Base-by-base conservation (phyloP, 1,140 invertebrate species). In the Lepidurus arcticus region DNA sequence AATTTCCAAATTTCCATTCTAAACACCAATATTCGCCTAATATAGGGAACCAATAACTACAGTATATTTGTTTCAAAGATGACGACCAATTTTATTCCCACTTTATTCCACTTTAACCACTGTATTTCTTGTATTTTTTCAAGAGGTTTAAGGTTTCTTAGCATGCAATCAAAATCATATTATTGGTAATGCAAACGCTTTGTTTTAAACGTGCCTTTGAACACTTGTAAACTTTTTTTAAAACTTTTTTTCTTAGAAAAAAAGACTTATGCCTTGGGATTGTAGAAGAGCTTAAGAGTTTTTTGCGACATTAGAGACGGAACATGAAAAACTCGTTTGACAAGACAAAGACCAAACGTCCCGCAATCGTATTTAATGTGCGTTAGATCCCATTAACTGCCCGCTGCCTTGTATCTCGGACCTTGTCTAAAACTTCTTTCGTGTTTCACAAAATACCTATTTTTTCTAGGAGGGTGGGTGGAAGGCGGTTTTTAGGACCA, bases 291-390 rank as follows among this genome's bases (percentile, higher is more conserved):
- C 34, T 1, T 16, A 13, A 21, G 53, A 21, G 53, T 65, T 65
- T 21, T n/a, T 65, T 65, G 21, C 53, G 53, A 65, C n/a, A 4
- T 13, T 13, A 65, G 9, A 21, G 13, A 5, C 53, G 13, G 3
- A 65, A 65, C 53, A 65, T 21, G 53, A 65, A 65, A 65, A 65
- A 65, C 53, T 65, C 53, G 53, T 65, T 65, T 65, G 53, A 13
- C 21, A n/a, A 13, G 53, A 7, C 13, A 21, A 65, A 21, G 53
- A 65, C 0, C 16, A 21, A 65, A 65, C 21, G 7, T 13, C n/a
- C 21, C 53, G 53, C 21, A 65, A 65, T 65, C 53, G 53, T 65
- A 65, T 65, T 65, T 65, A 65, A 65, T n/a, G 16, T 65, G 53
- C 13, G 16, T n/a, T 21, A 4, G 53, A 65, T n/a, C 34, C 53